A percentile compares a stretch with the other conserved stretches of the same genome.
phyloP scores from a whole-genome alignment of 2,888 invertebrate species.

The Linnaemya vulpina region DNA sequence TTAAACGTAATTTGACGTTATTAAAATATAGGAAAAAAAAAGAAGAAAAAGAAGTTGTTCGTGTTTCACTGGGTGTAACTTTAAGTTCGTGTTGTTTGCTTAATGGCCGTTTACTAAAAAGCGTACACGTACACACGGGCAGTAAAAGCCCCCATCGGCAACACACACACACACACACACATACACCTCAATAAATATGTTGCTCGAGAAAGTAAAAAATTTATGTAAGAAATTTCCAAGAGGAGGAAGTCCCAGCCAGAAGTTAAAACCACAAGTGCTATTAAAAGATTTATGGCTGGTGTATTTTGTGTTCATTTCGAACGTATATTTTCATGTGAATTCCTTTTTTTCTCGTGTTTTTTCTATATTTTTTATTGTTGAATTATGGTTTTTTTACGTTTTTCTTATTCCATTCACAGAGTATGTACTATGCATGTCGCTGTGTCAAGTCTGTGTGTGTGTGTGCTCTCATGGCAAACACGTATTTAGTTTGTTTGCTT shows the following conservation, averaged over 20 bases:
- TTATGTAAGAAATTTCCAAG: neutral
- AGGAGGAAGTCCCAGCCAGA: constrained; percentile 22
- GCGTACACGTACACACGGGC: neutral
- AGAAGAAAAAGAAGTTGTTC: neutral
- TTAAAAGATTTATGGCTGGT: constrained; percentile 58
- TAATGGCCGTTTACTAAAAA: neutral
- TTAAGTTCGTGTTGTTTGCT: constrained; percentile 9
- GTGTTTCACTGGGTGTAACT: constrained; percentile 13
- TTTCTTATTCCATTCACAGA: constrained; percentile 8
- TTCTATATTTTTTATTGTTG: constrained; percentile 14
- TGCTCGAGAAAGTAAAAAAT: neutral
- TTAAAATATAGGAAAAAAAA: neutral
- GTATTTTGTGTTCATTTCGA: constrained; percentile 51
- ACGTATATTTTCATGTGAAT: neutral
- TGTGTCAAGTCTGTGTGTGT: neutral
- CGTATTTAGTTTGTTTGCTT: constrained; percentile 55
- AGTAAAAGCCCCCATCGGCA: neutral
- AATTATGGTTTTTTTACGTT: constrained; percentile 61
- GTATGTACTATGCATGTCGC: neutral
- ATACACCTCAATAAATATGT: constrained; percentile 11
- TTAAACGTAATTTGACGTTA: constrained; percentile 2
- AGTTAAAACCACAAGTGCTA: constrained; percentile 58
- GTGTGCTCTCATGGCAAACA: constrained; percentile 48
- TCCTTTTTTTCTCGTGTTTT: neutral
- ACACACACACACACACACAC: neutral